Evolutionary conservation across 1,140 invertebrate genomes (phyloP).

Genomic region (Ips typographus): DNA sequence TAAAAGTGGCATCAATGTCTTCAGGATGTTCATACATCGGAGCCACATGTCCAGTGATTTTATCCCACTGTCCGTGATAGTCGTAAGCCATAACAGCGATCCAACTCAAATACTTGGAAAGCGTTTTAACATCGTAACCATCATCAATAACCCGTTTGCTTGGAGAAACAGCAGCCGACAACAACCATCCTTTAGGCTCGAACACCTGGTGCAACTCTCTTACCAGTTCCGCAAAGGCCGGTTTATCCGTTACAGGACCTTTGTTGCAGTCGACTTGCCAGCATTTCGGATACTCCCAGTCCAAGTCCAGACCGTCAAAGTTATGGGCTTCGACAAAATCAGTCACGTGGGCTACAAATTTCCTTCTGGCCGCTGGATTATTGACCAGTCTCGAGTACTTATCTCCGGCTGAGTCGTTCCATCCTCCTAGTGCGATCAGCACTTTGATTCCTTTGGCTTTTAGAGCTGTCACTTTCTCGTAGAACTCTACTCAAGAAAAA

Average conservation of each 20-base stretch:
- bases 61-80: conserved; percentile 89
- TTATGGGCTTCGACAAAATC: conserved; percentile 65
- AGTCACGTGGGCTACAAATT: conserved; percentile 63
- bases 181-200: conserved; percentile 54
- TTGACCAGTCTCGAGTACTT: conserved; percentile 67
- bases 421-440: conserved; percentile 69
- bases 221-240: conserved; percentile 56
- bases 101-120: conserved; percentile 77
- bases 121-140: conserved; percentile 72
- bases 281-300: conserved; percentile 76
- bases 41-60: conserved; percentile 83
- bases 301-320: conserved; percentile 71
- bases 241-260: conserved; percentile 60
- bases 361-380: conserved; percentile 56
- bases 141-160: conserved; percentile 57
- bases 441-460: conserved; percentile 66
- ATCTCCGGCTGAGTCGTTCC: conserved; percentile 68
- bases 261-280: conserved; percentile 65
- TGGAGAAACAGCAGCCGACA: conserved; percentile 62
- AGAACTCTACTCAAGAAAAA: conserved; percentile 55
- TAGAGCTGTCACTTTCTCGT: conserved; percentile 58
- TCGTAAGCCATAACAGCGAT: conserved; percentile 91
- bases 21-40: conserved; percentile 75
- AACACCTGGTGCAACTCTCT: conserved; percentile 61
- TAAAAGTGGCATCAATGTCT: conserved; percentile 74